A percentile compares a stretch with the other conserved stretches of the same genome.
phyloP scores from a whole-genome alignment of 2,888 invertebrate species.

The Sycophila texana region DNA sequence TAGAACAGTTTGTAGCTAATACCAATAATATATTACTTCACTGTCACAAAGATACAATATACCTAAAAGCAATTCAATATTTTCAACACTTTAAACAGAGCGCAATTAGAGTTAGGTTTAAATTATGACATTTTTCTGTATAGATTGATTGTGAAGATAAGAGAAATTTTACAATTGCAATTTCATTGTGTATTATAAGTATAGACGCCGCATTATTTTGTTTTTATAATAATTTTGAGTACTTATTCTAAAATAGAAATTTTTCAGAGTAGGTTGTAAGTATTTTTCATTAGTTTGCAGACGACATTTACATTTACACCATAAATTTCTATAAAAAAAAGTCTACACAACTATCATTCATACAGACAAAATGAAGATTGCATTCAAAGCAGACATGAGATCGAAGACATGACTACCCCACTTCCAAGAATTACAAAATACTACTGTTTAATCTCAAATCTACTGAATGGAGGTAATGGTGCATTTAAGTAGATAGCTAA shows the following conservation, averaged over 20 bases:
- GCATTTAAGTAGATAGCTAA: slow-evolving; percentile 59
- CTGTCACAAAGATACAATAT: no score
- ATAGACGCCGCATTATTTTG: neutral
- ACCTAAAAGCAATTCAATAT: no score
- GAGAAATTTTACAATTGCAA: neutral
- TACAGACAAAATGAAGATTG: slow-evolving; percentile 11
- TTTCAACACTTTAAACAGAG: no score
- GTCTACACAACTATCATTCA: slow-evolving; percentile 21
- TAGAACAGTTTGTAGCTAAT: neutral
- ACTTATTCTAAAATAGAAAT: no score
- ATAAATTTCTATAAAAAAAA: neutral
- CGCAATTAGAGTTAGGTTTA: no score
- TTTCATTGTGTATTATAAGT: neutral
- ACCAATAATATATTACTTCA: no score
- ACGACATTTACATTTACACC: slow-evolving; percentile 35
- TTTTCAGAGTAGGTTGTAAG: no score
- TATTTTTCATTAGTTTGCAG: neutral
- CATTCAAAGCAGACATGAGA: slow-evolving; percentile 39
- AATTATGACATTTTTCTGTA: neutral
- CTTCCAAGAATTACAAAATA: neutral
- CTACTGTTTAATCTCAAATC: slow-evolving; percentile 12
- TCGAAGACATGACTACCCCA: slow-evolving; percentile 23
- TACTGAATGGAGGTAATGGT: slow-evolving; percentile 49
- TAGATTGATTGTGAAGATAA: slow-evolving; percentile 9
- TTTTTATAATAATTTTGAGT: no score